These are phyloP conservation scores for Euplexia lucipara DNA, from an alignment of 2,888 invertebrate genomes.

Conservation along the genomic window DNA sequence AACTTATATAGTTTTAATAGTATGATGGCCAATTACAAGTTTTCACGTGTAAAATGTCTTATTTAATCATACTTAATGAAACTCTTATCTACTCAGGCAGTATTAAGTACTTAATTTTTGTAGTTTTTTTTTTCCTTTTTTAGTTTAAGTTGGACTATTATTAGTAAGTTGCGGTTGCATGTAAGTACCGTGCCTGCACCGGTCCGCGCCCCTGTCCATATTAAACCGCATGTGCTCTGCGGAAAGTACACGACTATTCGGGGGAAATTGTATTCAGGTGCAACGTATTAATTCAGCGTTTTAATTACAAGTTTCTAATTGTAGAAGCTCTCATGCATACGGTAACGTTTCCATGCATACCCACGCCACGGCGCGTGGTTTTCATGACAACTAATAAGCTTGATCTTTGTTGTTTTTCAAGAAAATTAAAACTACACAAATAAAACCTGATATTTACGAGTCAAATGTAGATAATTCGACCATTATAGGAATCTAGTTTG, in stretches of 20 bases:
- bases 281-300: conserved; percentile 52
- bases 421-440: too few species aligned
- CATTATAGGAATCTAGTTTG: too few species aligned
- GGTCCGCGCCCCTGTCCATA: conserved; percentile 22
- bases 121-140: conserved; percentile 21
- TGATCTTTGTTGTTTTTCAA: too few species aligned
- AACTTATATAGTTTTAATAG: too few species aligned
- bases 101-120: too few species aligned
- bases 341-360: background rate
- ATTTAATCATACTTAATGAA: too few species aligned
- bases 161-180: conserved; percentile 15
- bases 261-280: conserved; percentile 48
- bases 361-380: conserved; percentile 23
- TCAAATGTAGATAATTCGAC: too few species aligned
- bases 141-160: conserved; percentile 19
- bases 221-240: conserved; percentile 51
- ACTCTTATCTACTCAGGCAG: too few species aligned
- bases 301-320: conserved; percentile 53
- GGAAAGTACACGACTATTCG: conserved; percentile 47
- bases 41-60: too few species aligned
- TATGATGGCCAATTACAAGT: too few species aligned
- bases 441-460: too few species aligned
- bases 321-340: conserved; percentile 30
- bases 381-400: conserved; percentile 23
- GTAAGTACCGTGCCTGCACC: background rate